Evolutionary conservation across 1,140 invertebrate species (phyloP).

Genomic region (Diprion similis): DNA sequence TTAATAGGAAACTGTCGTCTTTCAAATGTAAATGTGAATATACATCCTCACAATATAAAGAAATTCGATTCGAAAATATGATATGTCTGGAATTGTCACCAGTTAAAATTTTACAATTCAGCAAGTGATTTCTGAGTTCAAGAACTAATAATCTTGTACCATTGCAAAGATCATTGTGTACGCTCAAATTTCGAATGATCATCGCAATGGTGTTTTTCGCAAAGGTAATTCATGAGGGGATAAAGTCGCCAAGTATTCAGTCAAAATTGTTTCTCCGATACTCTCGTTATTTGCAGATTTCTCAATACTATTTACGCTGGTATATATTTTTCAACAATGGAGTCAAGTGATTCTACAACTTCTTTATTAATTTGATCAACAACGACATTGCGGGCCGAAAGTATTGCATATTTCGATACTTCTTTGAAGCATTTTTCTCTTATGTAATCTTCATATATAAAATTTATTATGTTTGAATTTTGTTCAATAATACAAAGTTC

Average conservation of each 20-base stretch:
- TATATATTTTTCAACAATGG: not conserved
- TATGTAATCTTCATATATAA: too few species aligned
- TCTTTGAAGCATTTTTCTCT: too few species aligned
- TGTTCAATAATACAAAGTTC: not conserved
- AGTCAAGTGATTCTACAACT: not conserved
- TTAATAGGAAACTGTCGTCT: constrained; percentile 30
- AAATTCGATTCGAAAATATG: not conserved
- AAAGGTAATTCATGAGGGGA: constrained; percentile 29
- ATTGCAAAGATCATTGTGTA: constrained; percentile 20
- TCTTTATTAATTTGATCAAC: constrained; percentile 16
- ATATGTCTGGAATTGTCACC: constrained; percentile 16
- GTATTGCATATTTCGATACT: constrained; percentile 13
- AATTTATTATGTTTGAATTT: too few species aligned
- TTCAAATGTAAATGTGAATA: constrained; percentile 4
- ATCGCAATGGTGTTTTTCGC: constrained; percentile 27
- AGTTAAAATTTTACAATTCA: constrained; percentile 28
- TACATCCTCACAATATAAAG: not conserved
- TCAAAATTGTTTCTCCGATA: too few species aligned
- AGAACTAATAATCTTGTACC: constrained; percentile 21
- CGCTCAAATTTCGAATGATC: constrained; percentile 23
- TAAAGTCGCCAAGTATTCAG: constrained; percentile 27
- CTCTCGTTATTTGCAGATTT: not conserved
- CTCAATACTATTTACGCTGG: not conserved
- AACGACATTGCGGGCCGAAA: constrained; percentile 11
- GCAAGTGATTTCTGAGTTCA: constrained; percentile 20